phyloP scores from a whole-genome alignment of 2,888 invertebrate species.

The Geophilus truncorum region DNA sequence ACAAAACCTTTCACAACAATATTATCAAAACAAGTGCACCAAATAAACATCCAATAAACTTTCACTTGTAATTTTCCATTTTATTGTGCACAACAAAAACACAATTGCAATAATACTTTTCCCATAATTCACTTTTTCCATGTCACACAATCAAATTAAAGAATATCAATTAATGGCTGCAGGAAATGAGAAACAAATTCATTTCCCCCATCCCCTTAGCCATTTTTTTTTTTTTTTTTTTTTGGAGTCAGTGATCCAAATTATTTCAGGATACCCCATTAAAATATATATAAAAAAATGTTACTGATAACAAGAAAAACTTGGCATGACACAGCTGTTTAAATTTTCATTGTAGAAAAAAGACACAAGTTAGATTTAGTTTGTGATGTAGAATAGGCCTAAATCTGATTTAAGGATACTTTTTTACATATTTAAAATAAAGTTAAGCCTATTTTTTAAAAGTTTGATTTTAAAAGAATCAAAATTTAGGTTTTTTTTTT shows the following conservation, averaged over 20 bases:
- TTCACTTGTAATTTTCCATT: not conserved
- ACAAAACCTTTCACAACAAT: too few species aligned
- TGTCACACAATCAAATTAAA: not conserved
- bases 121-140: not conserved
- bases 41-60: too few species aligned
- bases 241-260: too few species aligned
- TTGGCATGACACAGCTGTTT: not conserved
- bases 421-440: not conserved
- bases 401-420: not conserved
- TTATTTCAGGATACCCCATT: not conserved
- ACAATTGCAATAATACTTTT: not conserved
- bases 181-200: slow-evolving; percentile 13
- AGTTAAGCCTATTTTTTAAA: too few species aligned
- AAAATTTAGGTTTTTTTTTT: too few species aligned
- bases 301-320: not conserved
- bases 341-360: not conserved
- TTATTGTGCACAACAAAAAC: too few species aligned
- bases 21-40: too few species aligned
- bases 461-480: too few species aligned
- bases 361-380: not conserved
- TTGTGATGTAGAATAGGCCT: not conserved
- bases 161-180: not conserved
- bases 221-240: not conserved
- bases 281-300: not conserved
- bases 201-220: not conserved